Conservation (phyloP, 37 sponge, comb jelly and placozoan species). For the Amphimedon queenslandica region DNA sequence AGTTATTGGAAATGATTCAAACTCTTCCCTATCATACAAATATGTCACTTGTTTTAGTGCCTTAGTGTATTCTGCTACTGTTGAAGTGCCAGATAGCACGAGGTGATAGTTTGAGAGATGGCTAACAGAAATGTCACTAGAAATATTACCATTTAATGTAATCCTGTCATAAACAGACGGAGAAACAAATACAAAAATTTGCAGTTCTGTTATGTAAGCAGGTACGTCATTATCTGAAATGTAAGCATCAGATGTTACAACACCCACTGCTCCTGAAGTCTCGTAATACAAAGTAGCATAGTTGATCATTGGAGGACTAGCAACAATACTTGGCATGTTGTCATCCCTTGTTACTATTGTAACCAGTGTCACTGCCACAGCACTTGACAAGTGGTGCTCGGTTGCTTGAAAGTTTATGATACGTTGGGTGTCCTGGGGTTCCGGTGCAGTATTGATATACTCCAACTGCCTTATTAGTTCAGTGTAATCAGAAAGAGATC, state of each 20-base stretch:
- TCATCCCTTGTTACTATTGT: slow-evolving; percentile 47
- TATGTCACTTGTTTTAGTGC: slow-evolving; percentile 16
- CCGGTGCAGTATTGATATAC: slow-evolving; percentile 31
- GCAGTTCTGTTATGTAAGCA: slow-evolving; percentile 18
- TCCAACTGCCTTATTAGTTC: neutral
- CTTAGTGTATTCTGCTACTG: slow-evolving; percentile 9
- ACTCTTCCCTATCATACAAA: slow-evolving; percentile 31
- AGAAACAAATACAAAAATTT: slow-evolving; percentile 13
- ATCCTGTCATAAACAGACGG: slow-evolving; percentile 12
- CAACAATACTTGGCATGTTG: slow-evolving; percentile 32
- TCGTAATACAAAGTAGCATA: slow-evolving; percentile 8
- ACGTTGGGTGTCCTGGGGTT: slow-evolving; percentile 26
- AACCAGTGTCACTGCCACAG: slow-evolving; percentile 4
- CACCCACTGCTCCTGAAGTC: slow-evolving; percentile 4
- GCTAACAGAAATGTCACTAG: neutral
- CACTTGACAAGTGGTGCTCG: slow-evolving; percentile 18
- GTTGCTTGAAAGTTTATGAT: slow-evolving; percentile 10
- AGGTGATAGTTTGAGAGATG: neutral
- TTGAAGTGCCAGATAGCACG: slow-evolving; percentile 14
- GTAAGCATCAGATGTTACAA: slow-evolving; percentile 22
- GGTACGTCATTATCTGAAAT: slow-evolving; percentile 17
- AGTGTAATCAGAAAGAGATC: slow-evolving; percentile 7
- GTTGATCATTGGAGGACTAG: slow-evolving; percentile 18
- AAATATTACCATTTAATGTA: neutral
- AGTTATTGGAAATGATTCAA: neutral